phyloP scores from a whole-genome alignment of 53 echinoderm and acorn worm genomes.

The Stichopus horrens region DNA sequence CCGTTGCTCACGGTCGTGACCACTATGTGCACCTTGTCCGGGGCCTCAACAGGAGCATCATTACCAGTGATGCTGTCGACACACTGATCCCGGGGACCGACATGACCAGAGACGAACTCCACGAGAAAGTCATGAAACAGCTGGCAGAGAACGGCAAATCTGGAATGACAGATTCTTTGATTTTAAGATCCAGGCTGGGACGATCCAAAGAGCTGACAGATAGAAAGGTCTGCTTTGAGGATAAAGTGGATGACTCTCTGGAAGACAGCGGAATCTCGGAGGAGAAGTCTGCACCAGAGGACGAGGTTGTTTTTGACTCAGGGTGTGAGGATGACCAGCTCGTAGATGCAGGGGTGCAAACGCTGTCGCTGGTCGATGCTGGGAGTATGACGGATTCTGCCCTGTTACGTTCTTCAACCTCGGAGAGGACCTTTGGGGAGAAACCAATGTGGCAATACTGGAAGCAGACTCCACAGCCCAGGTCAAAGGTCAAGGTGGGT shows the following conservation, averaged over 20 bases:
- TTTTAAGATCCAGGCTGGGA: constrained; percentile 22
- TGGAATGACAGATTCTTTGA: constrained; percentile 69
- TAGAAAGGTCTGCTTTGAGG: constrained; percentile 37
- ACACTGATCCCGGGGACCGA: constrained; percentile 84
- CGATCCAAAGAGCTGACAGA: constrained; percentile 40
- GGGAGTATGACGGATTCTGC: constrained; percentile 80
- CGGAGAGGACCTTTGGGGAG: constrained; percentile 45
- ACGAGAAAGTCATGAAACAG: constrained; percentile 88
- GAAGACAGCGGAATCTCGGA: constrained; percentile 6
- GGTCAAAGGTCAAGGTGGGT: constrained; percentile 53
- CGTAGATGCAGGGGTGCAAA: constrained; percentile 62
- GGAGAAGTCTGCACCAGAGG: constrained; percentile 32
- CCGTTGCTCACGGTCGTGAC: neutral
- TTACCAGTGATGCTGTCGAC: constrained; percentile 71
- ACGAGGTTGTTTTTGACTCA: constrained; percentile 45
- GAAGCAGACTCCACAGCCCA: constrained; percentile 56
- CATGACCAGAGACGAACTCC: constrained; percentile 88
- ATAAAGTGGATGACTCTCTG: neutral
- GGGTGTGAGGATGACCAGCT: constrained; percentile 47
- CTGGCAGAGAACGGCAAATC: constrained; percentile 73
- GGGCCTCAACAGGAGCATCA: constrained; percentile 62
- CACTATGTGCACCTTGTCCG: constrained; percentile 22
- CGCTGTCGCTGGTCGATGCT: constrained; percentile 62
- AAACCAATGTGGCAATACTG: constrained; percentile 77
- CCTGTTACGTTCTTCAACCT: constrained; percentile 57